phyloP scores from a whole-genome alignment of 2,113 vertebrate species.

The Menidia beryllina region DNA sequence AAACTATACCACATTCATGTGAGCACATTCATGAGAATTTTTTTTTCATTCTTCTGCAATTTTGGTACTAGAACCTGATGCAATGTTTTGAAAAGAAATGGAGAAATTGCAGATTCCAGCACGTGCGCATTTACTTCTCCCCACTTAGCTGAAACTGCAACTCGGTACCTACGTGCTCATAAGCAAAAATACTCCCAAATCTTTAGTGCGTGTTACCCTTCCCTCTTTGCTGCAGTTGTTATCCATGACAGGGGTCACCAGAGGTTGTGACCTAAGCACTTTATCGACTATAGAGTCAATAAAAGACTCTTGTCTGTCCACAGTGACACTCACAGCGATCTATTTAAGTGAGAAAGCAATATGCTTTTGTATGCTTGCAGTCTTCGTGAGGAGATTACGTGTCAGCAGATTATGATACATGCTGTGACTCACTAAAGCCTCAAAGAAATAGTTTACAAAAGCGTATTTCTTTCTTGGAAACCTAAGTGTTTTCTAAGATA shows the following conservation, averaged over 20 bases:
- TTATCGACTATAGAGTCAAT: conserved; percentile 73
- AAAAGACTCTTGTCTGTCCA: conserved; percentile 69
- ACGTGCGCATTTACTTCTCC: conserved; percentile 15
- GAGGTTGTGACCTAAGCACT: conserved; percentile 69
- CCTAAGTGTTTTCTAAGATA: conserved; percentile 17
- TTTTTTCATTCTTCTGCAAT: too few relatives aligned
- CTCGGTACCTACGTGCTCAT: conserved; percentile 32
- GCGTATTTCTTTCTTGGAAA: background rate
- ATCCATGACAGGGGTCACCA: conserved; percentile 77
- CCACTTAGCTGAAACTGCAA: conserved; percentile 17
- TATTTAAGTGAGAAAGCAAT: conserved; percentile 51
- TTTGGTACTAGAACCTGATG: conserved; percentile 8
- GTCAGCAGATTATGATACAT: conserved; percentile 43
- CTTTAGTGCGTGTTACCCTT: conserved; percentile 55
- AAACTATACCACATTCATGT: too few relatives aligned
- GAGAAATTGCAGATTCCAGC: conserved; percentile 4
- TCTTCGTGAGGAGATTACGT: conserved; percentile 32
- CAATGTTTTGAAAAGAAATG: conserved; percentile 32
- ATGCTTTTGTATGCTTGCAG: conserved; percentile 22
- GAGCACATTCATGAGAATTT: too few relatives aligned
- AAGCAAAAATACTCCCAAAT: conserved; percentile 32
- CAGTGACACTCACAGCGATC: conserved; percentile 64
- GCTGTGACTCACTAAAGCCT: conserved; percentile 32
- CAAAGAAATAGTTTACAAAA: conserved; percentile 1
- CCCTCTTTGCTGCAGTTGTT: conserved; percentile 68